These are phyloP conservation scores for Heteropelma amictum DNA, from an alignment of 2,888 invertebrate genomes.

Conservation along the genomic window DNA sequence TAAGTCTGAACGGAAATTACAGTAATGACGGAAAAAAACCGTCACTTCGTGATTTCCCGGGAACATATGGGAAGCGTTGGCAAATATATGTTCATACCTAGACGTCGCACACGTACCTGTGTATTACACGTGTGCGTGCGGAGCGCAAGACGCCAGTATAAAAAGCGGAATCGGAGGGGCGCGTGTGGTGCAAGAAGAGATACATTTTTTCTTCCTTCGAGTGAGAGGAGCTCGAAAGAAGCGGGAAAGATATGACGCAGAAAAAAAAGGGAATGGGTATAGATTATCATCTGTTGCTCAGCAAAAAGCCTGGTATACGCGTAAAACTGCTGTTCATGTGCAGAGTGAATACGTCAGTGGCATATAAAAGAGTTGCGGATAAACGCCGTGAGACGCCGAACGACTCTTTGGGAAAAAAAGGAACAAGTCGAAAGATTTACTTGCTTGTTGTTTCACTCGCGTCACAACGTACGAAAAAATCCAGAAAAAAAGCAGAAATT, in stretches of 20 bases:
- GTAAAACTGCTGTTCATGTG: not conserved
- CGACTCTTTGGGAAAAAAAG: slow-evolving; percentile 52
- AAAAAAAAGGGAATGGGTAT: slow-evolving; percentile 28
- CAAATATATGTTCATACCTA: slow-evolving; percentile 33
- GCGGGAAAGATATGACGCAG: slow-evolving; percentile 22
- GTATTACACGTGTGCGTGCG: too few species aligned
- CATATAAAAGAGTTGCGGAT: slow-evolving; percentile 4
- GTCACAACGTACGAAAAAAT: not conserved
- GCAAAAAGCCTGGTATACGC: slow-evolving; percentile 28
- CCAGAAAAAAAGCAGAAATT: not conserved
- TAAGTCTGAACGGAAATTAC: not conserved
- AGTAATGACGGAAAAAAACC: slow-evolving; percentile 5
- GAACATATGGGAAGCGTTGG: slow-evolving; percentile 21
- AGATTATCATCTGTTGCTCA: slow-evolving; percentile 44
- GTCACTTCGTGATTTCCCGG: not conserved
- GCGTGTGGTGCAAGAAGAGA: not conserved
- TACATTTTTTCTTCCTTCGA: not conserved
- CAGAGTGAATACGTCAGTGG: not conserved
- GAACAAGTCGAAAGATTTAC: slow-evolving; percentile 43
- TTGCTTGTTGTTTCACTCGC: not conserved
- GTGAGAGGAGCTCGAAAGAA: slow-evolving; percentile 11
- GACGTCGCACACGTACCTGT: too few species aligned
- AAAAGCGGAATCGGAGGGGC: slow-evolving; percentile 4
- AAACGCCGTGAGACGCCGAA: not conserved
- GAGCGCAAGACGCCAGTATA: not conserved